Evolutionary conservation across 2,888 invertebrate genomes (phyloP).

Genomic region (Scaptomyza cyrtandrae): DNA sequence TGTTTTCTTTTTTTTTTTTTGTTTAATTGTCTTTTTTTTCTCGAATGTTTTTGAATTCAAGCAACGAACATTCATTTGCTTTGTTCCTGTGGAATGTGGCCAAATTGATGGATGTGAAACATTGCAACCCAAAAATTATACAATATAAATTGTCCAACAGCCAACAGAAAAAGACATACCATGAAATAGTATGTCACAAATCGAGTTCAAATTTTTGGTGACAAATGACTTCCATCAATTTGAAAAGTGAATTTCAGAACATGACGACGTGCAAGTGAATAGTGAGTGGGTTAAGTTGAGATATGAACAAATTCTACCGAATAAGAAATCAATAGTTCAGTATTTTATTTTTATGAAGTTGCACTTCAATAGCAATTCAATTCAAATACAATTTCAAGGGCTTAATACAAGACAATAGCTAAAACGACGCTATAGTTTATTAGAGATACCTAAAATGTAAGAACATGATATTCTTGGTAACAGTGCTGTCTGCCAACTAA

Average conservation of each 20-base stretch:
- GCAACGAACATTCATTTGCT: constrained; percentile 37
- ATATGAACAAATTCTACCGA: not conserved
- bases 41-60: constrained; percentile 30
- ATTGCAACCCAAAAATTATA: constrained; percentile 24
- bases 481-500: constrained; percentile 42
- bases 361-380: no score
- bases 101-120: constrained; percentile 39
- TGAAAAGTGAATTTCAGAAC: no score
- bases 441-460: not conserved
- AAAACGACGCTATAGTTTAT: not conserved
- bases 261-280: no score
- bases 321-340: not conserved
- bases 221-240: not conserved
- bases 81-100: constrained; percentile 35
- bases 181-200: not conserved
- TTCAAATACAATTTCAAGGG: no score
- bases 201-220: not conserved
- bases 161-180: no score
- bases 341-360: no score
- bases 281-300: not conserved
- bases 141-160: constrained; percentile 5
- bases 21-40: not conserved
- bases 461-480: constrained; percentile 12
- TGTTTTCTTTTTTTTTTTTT: constrained; percentile 3
- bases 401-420: not conserved